A percentile compares a stretch with the other conserved stretches of the same genome.
Conservation (phyloP, 2,113 vertebrate genomes). For the Pongo abelii region DNA sequence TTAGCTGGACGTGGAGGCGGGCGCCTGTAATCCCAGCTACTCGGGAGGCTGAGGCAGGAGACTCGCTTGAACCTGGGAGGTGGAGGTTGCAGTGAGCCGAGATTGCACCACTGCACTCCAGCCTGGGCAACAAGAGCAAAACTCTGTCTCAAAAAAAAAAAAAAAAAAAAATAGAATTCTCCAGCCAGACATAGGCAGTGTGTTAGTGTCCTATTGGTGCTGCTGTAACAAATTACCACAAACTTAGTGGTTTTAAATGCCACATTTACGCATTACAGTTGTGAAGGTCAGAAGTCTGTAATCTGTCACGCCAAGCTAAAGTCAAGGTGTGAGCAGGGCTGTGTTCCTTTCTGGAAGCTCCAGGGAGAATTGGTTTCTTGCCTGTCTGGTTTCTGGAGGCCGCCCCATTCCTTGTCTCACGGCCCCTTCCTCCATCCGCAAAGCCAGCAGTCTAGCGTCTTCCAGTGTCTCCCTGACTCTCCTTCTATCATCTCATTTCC, state of each 20-base stretch:
- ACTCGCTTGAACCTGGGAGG: too few species aligned
- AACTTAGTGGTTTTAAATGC: not conserved
- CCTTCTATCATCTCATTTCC: not conserved
- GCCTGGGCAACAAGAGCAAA: too few species aligned
- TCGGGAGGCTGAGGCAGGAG: too few species aligned
- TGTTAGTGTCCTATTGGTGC: not conserved
- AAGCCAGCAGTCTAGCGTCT: not conserved
- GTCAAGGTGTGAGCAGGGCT: not conserved
- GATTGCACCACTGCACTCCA: too few species aligned
- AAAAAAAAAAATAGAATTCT: too few species aligned
- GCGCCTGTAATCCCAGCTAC: too few species aligned
- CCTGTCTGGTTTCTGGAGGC: too few species aligned
- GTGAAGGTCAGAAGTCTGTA: not conserved
- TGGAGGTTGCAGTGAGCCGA: too few species aligned
- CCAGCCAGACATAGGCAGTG: not conserved
- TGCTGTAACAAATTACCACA: not conserved
- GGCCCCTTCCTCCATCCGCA: not conserved
- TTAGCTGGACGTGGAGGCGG: too few species aligned
- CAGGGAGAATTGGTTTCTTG: not conserved
- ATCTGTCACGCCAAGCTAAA: not conserved
- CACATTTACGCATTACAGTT: not conserved
- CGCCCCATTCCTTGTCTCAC: not conserved
- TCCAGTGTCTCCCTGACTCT: not conserved
- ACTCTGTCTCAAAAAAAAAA: too few species aligned
- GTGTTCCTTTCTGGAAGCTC: not conserved